Evolutionary conservation across 2,797 vertebrate genomes (phyloP), one percentile per base, ranked within the genome.

Genomic region (Phaenicophaeus curvirostris): DNA sequence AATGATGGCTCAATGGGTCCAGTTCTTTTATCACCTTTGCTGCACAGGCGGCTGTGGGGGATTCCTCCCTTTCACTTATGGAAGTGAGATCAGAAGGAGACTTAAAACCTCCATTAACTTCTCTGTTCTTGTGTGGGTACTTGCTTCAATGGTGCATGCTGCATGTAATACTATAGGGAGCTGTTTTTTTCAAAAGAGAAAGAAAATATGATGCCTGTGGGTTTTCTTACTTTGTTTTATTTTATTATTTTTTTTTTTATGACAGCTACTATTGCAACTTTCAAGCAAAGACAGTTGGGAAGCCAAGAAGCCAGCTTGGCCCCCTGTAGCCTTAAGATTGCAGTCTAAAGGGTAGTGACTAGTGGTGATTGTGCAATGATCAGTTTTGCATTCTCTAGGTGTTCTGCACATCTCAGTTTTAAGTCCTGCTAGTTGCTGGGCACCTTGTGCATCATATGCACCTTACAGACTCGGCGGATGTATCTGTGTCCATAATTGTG

Each of bases 11-110:
- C 58, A 3, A 58, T 6, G 11, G 67, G 41, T 39, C 73, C 72
- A 75, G 8, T 65, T 68, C 86, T 91, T 85, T 74, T 55, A 67
- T 80, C 92, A 85, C 85, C 25, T 95, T 30, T 83, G 57, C 67
- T 77, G 63, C 55, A 48, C n/a, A 46, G 67, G 44, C 37, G 75
- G 0, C 62, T 2, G 0, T 66, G 44, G 41, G 62, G 66, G 66
- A 77, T 86, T 90, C 85, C 62, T 95, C 46, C 71, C 41, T 87
- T 76, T 82, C 23, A 6, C 39, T 30, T n/a, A 2, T 1, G 35
- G 48, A 50, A 63, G 55, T 8, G 51, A 76, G 63, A 85, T 72
- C 77, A 79, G 79, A 37, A 68, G 80, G 67, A 94, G 84, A 24
- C 59, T 33, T 41, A 28, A 55, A 2, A 4, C 35, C 58, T 82